Evolutionary conservation across 2,113 vertebrate species (phyloP).

Genomic region (Pipra filicauda): DNA sequence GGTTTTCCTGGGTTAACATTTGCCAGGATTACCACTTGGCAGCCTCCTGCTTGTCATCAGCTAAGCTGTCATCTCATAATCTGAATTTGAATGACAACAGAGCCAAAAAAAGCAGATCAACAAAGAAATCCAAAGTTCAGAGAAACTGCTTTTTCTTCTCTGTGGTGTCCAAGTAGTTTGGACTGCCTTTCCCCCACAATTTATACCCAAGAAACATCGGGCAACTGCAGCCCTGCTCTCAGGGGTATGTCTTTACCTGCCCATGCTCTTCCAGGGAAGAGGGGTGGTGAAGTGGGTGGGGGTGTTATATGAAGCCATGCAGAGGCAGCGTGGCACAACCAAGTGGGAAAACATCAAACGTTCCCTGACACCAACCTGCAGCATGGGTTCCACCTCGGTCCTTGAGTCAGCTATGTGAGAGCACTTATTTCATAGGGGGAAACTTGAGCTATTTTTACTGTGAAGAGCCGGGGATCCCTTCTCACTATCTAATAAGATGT

Average conservation of each 20-base stretch:
- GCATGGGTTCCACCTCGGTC: background rate
- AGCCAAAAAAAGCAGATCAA: background rate
- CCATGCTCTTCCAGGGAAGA: background rate
- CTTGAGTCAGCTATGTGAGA: background rate
- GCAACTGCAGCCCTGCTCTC: background rate
- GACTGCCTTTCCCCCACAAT: background rate
- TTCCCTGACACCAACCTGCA: background rate
- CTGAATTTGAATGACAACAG: background rate
- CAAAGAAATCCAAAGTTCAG: background rate
- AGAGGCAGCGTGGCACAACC: background rate
- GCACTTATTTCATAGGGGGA: background rate
- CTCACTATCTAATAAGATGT: background rate
- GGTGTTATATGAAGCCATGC: background rate
- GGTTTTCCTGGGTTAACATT: background rate
- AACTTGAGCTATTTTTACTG: background rate
- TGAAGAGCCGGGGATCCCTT: background rate
- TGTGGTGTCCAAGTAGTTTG: background rate
- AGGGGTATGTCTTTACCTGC: background rate
- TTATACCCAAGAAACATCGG: background rate
- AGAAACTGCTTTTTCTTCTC: background rate
- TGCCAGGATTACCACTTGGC: background rate
- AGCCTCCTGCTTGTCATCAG: background rate
- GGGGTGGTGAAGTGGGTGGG: background rate
- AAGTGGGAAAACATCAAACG: background rate
- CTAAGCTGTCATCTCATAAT: background rate